Base-by-base conservation (phyloP, 92 coral and sea anemone genomes). In the Virgularia gustaviana region DNA sequence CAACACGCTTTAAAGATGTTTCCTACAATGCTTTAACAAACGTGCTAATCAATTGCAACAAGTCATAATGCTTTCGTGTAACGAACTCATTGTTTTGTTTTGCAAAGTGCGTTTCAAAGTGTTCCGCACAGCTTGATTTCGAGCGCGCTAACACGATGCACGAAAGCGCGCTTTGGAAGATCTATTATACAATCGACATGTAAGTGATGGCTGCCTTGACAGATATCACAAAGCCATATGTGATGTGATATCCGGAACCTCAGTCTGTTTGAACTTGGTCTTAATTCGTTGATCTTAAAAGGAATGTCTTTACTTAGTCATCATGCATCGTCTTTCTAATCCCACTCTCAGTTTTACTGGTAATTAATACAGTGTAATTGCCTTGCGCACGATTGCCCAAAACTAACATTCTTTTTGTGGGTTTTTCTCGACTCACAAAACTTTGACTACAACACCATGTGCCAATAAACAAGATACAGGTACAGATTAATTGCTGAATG, bases 221-320 rank as follows among this genome's bases (percentile, higher is more conserved):
- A 68, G 75, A 68, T 68, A 32, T 20, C 37, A 68, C 75, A 68
- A 68, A 43, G 75, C 13, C 59, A 68, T 68, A 66, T 68, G 49
- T 68, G 36, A 35, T 29, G 36, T 35, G 61, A 30, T 68, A 55
- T 68, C 75, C 59, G 75, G 75, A 68, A 28, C 35, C 51, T 49
- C 55, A 55, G 42, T 43, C 34, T 68, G 75, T 68, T 68, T 68
- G 75, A 68, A 25, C 55, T 68, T 15, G 34, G 75, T 47, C 53
- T 68, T 68, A 68, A 68, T 49, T 68, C 75, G 51, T 68, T 68
- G 75, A 68, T 68, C 75, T 68, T 68, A 49, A 68, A 68, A 68
- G 36, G 75, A 68, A 68, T 68, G 75, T 49, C 75, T 68, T 68
- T 68, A 68, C 75, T 29, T 51, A 66, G 57, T 30, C 58, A 49